Conservation (phyloP, 1,140 invertebrate species). For the Phymastichus coffea region DNA sequence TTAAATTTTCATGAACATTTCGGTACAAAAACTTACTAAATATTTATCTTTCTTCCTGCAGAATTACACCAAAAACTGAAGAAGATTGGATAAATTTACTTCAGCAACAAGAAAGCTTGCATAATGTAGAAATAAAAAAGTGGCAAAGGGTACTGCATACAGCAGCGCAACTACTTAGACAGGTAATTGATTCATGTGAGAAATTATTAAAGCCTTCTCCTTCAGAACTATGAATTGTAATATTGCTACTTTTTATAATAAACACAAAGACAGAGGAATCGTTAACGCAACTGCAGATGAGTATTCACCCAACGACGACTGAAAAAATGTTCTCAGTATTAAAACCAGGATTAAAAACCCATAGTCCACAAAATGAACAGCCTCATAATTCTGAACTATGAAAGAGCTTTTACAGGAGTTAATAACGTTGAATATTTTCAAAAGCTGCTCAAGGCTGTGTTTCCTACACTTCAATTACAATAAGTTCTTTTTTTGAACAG, state of each 20-base stretch:
- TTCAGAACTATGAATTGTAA: constrained; percentile 1
- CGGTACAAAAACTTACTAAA: no score
- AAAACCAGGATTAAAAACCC: constrained; percentile 48
- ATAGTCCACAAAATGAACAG: constrained; percentile 43
- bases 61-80: constrained; percentile 65
- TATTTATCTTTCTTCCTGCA: no score
- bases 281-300: constrained; percentile 64
- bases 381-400: constrained; percentile 44
- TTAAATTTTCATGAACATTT: no score
- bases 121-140: constrained; percentile 72
- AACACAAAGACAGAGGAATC: constrained; percentile 66
- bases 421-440: constrained; percentile 19
- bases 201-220: constrained; percentile 23
- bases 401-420: constrained; percentile 21
- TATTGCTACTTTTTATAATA: constrained; percentile 20
- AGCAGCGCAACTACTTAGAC: constrained; percentile 63
- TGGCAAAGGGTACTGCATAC: constrained; percentile 74
- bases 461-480: constrained; percentile 18
- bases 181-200: constrained; percentile 53
- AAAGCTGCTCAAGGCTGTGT: constrained; percentile 24
- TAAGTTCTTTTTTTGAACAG: constrained; percentile 8
- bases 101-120: constrained; percentile 73
- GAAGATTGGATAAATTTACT: constrained; percentile 76
- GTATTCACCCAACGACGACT: constrained; percentile 63
- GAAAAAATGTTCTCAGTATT: constrained; percentile 56